Percentiles rank a stretch among this genome's conserved stretches.
Evolutionary conservation across 2,888 invertebrate species (phyloP).

Genomic region (Mythimna vitellina): DNA sequence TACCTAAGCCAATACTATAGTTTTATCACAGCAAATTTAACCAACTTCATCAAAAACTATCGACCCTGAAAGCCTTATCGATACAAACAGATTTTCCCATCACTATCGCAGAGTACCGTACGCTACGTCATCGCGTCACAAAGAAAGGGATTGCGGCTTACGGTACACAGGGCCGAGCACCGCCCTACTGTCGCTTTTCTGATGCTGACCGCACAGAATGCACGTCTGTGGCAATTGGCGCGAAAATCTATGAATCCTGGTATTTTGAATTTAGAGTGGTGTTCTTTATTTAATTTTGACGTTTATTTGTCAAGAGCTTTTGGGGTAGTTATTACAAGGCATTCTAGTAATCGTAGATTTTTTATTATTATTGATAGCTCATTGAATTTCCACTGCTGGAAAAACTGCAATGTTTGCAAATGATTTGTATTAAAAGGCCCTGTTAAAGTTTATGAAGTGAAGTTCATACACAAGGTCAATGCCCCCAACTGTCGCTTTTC

Average conservation of each 20-base stretch:
- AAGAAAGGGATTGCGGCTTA: conserved; percentile 87
- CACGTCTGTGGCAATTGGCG: conserved; percentile 42
- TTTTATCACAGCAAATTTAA: background rate
- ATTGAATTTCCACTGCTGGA: background rate
- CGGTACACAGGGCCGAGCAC: conserved; percentile 81
- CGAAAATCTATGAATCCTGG: conserved; percentile 26
- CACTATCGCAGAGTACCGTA: conserved; percentile 85
- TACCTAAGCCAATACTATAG: conserved; percentile 2
- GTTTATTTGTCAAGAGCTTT: background rate
- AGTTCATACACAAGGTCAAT: conserved; percentile 22
- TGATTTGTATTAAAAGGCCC: background rate
- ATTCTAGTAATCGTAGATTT: too few species aligned
- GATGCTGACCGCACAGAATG: conserved; percentile 51
- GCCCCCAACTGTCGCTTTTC: conserved; percentile 44
- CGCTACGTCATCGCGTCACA: conserved; percentile 83
- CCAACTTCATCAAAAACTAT: conserved; percentile 21
- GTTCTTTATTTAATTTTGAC: background rate
- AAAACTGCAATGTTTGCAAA: background rate
- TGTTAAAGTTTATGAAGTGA: background rate
- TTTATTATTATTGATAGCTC: background rate
- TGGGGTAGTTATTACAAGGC: too few species aligned
- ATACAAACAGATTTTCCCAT: conserved; percentile 61
- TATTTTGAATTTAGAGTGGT: conserved; percentile 7
- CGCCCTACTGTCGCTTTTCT: conserved; percentile 87
- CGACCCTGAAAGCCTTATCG: conserved; percentile 62